Base-by-base conservation (phyloP, 2,888 invertebrate genomes). In the Tinea semifulvella region DNA sequence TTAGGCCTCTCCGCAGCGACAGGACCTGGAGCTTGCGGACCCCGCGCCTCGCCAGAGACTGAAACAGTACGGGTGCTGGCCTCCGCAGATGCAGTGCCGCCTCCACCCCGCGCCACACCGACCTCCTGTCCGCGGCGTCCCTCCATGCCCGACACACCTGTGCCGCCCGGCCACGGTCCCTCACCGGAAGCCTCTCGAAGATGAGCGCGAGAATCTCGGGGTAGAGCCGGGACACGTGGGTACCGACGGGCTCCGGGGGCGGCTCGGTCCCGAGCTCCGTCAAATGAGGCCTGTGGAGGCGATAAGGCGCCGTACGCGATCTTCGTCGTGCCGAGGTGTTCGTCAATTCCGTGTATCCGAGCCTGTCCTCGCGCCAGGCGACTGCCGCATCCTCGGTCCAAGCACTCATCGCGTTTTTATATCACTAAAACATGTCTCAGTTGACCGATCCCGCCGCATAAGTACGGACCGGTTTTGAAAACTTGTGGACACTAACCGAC, bases 91-190 rank as follows among this genome's bases (percentile, higher is more conserved):
- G 96, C 50, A 97, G 73, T 55, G 92, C 91, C 1, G 96, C 96
- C 65, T 95, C 94, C 22, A 95, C 94, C 44, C 94, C 94, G 54
- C 93, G 88, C 97, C 97, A 97, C 14, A 97, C 95, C 28, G 91
- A 91, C 56, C 94, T 90, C 57, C 92, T 90, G 71, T 96, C 96
- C 20, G 94, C 91, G 38, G 96, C 96, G 62, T 96, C 96, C 48
- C 94, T 82, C 96, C 96, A 97, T 47, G 91, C 82, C 46, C 87
- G 85, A 68, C 93, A 94, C 50, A 96, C 95, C 74, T 94, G 94
- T 2, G 96, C 94, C 14, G 91, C 96, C 35, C 92, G 84, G 2
- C 96, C 96, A 63, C 94, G 88, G 73, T 96, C 96, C 54, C 89
- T 83, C 35, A 95, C 92, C 44, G 93, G 90, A 64, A 97, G 81